phyloP scores from a whole-genome alignment of 64 coral and sea anemone genomes.

The Exaiptasia diaphana region DNA sequence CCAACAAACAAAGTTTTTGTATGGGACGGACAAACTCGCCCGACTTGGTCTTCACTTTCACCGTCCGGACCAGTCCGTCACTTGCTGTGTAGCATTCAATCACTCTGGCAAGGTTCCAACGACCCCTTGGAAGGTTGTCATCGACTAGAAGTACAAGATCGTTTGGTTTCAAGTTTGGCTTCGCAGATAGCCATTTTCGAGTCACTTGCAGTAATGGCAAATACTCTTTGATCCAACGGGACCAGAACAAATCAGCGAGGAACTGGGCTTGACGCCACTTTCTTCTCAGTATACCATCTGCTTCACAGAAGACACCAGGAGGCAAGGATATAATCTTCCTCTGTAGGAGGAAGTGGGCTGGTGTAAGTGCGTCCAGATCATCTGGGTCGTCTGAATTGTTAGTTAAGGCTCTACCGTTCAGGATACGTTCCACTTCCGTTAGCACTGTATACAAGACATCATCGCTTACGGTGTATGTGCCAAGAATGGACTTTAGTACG shows the following conservation, averaged over 20 bases:
- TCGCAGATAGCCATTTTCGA: slow-evolving; percentile 27
- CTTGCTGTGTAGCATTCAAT: slow-evolving; percentile 32
- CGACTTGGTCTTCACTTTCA: slow-evolving; percentile 38
- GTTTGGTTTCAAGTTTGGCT: slow-evolving; percentile 34
- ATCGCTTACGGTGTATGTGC: neutral
- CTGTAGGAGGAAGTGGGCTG: slow-evolving; percentile 51
- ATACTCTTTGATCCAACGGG: slow-evolving; percentile 40
- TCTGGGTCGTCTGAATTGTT: slow-evolving; percentile 42
- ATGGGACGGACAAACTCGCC: slow-evolving; percentile 34
- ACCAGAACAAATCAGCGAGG: slow-evolving; percentile 37
- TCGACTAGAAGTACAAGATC: slow-evolving; percentile 34
- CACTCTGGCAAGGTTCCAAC: slow-evolving; percentile 42
- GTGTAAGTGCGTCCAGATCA: slow-evolving; percentile 41
- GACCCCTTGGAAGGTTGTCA: slow-evolving; percentile 9
- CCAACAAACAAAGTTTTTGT: slow-evolving; percentile 56
- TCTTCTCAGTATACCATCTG: slow-evolving; percentile 17
- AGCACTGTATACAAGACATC: slow-evolving; percentile 19
- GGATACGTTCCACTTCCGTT: slow-evolving; percentile 35
- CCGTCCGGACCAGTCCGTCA: slow-evolving; percentile 19
- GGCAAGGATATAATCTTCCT: slow-evolving; percentile 49
- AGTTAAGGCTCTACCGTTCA: slow-evolving; percentile 57
- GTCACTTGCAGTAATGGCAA: slow-evolving; percentile 26
- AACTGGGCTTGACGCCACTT: slow-evolving; percentile 56
- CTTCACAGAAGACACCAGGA: slow-evolving; percentile 12
- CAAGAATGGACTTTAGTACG: slow-evolving; percentile 7